Evolutionary conservation across 2,888 invertebrate genomes (phyloP).

Genomic region (Hyles lineata): DNA sequence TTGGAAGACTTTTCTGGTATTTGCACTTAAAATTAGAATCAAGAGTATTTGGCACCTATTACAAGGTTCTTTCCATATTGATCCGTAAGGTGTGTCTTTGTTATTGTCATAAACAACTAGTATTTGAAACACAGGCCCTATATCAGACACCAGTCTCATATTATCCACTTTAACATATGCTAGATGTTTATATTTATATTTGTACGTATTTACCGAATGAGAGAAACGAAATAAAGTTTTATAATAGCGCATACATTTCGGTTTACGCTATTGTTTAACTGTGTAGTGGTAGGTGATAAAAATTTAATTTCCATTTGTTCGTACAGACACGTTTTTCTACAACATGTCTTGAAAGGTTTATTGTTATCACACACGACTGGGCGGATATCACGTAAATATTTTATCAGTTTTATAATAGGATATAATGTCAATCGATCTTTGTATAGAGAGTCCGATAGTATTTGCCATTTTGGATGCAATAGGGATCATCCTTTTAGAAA

Average conservation of each 20-base stretch:
- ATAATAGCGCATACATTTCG: background rate
- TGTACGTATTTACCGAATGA: no score
- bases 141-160: no score
- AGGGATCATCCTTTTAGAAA: background rate
- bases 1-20: no score
- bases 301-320: background rate
- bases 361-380: background rate
- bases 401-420: slow-evolving; percentile 11
- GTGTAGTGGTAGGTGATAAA: background rate
- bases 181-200: no score
- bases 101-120: no score
- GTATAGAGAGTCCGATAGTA: background rate
- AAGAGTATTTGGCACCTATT: no score
- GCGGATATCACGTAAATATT: slow-evolving; percentile 13
- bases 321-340: background rate
- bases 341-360: background rate
- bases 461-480: background rate
- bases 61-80: no score
- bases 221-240: no score
- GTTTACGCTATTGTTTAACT: background rate
- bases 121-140: no score
- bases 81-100: no score
- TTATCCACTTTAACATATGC: no score
- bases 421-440: slow-evolving; percentile 1
- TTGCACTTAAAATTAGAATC: no score